A percentile compares a stretch with the other conserved stretches of the same genome.
These are phyloP conservation scores for Pseudocheirus occidentalis DNA, from an alignment of 2,797 vertebrate species.

Conservation along the genomic window DNA sequence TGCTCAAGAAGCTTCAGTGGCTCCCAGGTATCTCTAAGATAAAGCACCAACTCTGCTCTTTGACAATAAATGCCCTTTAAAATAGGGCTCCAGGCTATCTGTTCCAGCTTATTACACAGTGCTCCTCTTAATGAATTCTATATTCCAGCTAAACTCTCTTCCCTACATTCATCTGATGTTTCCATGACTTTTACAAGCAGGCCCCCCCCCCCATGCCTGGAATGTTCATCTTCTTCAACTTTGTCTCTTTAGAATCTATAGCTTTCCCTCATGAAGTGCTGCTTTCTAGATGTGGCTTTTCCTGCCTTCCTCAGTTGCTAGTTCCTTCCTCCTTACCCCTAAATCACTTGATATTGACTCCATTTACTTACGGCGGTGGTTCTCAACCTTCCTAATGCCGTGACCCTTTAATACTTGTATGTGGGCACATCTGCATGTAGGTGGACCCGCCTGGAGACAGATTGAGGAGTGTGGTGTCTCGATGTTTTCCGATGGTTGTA, in stretches of 20 bases:
- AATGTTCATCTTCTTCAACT: neutral
- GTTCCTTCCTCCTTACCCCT: neutral
- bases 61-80: neutral
- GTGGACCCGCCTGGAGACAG: too few species aligned
- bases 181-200: neutral
- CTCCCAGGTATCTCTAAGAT: neutral
- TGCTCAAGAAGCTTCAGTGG: neutral
- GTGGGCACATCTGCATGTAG: too few species aligned
- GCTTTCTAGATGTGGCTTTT: neutral
- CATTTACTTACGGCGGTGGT: too few species aligned
- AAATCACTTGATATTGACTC: neutral
- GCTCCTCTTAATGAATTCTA: accelerated
- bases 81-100: neutral
- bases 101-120: neutral
- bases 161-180: neutral
- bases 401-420: too few species aligned
- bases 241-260: neutral
- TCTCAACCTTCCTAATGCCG: too few species aligned
- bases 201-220: neutral
- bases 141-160: neutral
- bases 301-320: neutral
- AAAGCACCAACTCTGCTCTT: neutral
- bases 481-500: too few species aligned
- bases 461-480: too few species aligned
- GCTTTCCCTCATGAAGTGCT: neutral